A percentile compares a stretch with the other conserved stretches of the same genome.
Evolutionary conservation across 2,797 vertebrate species (phyloP).

Genomic region (Notoglanidium macrostoma): DNA sequence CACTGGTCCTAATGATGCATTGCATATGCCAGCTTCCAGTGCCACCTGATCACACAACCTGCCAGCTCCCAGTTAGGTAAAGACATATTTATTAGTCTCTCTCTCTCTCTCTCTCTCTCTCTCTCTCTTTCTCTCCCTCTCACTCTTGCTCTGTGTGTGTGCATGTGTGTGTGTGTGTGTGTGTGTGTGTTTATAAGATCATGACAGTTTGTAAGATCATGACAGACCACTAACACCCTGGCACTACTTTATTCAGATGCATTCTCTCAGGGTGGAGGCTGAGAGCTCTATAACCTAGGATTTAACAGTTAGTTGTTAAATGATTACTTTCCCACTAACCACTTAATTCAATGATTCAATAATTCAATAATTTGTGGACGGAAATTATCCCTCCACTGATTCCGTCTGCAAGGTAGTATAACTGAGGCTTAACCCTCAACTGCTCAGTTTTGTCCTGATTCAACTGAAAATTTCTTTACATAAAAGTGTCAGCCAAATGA

Average conservation of each 20-base stretch:
- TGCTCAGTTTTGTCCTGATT: not conserved
- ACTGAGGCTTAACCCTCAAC: not conserved
- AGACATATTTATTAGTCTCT: conserved; percentile 97
- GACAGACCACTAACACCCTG: not conserved
- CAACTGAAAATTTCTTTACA: not conserved
- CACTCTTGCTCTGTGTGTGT: not conserved
- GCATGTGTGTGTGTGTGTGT: not conserved
- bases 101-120: not conserved
- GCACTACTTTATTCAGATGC: not conserved
- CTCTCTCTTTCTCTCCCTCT: not conserved
- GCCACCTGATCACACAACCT: conserved; percentile 90
- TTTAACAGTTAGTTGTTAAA: not conserved
- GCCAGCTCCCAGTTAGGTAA: conserved; percentile 98
- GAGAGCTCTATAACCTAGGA: not conserved
- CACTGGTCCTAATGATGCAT: conserved; percentile 94
- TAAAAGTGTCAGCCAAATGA: not conserved
- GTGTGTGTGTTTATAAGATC: not conserved
- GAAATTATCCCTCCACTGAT: too few species aligned
- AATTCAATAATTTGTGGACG: too few species aligned
- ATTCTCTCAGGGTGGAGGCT: not conserved
- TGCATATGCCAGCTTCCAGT: conserved; percentile 92
- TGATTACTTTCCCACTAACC: not conserved
- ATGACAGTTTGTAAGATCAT: not conserved
- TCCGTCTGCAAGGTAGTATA: too few species aligned
- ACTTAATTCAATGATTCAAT: not conserved